Evolutionary conservation across 2,888 invertebrate species (phyloP), one percentile per base, ranked within the genome.

Genomic region (Brachyopa scutellaris): DNA sequence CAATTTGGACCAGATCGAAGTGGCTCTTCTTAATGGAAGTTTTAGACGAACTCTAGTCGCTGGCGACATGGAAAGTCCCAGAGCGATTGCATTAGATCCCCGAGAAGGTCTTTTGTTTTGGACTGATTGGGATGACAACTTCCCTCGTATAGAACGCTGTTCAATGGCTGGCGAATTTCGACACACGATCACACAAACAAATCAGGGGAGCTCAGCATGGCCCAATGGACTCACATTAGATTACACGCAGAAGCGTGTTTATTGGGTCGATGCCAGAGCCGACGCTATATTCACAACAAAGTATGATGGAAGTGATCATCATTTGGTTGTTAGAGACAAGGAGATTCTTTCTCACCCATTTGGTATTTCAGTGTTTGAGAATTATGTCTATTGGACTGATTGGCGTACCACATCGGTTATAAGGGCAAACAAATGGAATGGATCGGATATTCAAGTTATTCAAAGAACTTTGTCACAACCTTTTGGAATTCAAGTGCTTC

Each of bases 351-450:
- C 95, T 51, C 97, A 97, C 92, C 97, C 97, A 0, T 98, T 97
- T 92, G 96, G 97, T 49, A 94, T 97, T 84, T 93, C 96, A 0
- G 92, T 97, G 73, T 97, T 95, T 91, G 97, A 95, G 88, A 94
- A 95, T 87, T 94, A 95, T 90, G 94, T 97, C 8, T 98, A 96
- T 91, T 98, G 97, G 97, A 97, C 97, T 0, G 97, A 98, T 91
- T 97, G 98, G 98, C 92, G 96, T 84, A 94, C 94, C 67, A 96
- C 96, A 89, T 94, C 95, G 80, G 95, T 98, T 2, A 94, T 96
- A 85, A 92, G 95, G 87, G 97, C 97, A 26, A 95, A 96, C 91
- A 97, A 97, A 91, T 97, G 96, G 94, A 95, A 95, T 89, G 96
- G 95, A 76, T 93, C 93, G 17, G 94, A 95, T 88, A 94, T 96